phyloP scores from a whole-genome alignment of 2,113 vertebrate species.

The Rhadina sibilatrix region DNA sequence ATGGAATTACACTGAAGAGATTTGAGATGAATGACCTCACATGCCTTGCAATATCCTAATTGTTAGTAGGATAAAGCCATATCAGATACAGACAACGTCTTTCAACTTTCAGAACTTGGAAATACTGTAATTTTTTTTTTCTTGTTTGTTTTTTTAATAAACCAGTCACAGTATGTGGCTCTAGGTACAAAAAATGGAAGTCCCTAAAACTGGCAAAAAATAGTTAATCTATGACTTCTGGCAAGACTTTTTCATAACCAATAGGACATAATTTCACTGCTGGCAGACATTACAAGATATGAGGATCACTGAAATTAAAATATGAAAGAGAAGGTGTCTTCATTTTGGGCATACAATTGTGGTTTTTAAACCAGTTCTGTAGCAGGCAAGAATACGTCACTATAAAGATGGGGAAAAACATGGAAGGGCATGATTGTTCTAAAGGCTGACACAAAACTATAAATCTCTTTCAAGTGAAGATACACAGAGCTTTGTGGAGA shows the following conservation, averaged over 20 bases:
- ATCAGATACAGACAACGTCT: not conserved
- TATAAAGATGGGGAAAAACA: not conserved
- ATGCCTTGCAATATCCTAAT: not conserved
- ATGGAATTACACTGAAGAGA: not conserved
- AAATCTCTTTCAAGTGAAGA: constrained; percentile 60
- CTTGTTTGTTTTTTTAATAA: not conserved
- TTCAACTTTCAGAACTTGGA: not conserved
- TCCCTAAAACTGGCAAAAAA: not conserved
- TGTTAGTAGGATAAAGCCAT: not conserved
- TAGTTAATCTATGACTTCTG: not conserved
- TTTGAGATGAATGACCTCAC: not conserved
- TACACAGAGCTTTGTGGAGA: constrained; percentile 34
- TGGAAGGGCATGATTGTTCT: not conserved
- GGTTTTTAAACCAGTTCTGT: not conserved
- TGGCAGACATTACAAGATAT: not conserved
- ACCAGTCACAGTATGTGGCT: not conserved
- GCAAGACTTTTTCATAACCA: not conserved
- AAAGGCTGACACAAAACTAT: constrained; percentile 54
- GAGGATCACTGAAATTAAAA: not conserved
- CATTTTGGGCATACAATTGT: not conserved
- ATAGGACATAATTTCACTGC: not conserved
- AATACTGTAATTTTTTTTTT: not conserved
- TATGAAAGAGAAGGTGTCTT: not conserved
- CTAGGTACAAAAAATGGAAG: not conserved
- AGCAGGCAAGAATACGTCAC: not conserved